Percentiles rank a stretch among this genome's conserved stretches.
Conservation (phyloP, 2,888 invertebrate genomes). For the Orgyia antiqua region DNA sequence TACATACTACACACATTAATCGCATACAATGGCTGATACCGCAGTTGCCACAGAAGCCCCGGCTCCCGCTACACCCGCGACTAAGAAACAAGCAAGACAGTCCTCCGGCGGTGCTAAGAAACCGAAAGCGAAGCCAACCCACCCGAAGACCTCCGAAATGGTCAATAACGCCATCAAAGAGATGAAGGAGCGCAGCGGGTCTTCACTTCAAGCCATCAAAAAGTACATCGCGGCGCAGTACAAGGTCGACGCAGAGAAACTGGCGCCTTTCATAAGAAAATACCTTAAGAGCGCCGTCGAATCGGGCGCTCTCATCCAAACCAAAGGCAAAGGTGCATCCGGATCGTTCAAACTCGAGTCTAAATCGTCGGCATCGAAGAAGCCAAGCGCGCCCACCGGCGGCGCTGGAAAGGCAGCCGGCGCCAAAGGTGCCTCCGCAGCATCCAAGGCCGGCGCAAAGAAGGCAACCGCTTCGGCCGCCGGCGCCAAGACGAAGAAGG, state of each 20-base stretch:
- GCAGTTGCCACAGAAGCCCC: slow-evolving; percentile 37
- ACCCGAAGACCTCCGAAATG: slow-evolving; percentile 58
- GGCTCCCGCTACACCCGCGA: slow-evolving; percentile 38
- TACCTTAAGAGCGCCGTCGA: neutral
- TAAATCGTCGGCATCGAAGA: no score
- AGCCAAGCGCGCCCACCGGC: neutral
- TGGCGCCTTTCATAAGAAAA: slow-evolving; percentile 78
- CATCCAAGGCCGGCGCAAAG: slow-evolving; percentile 22
- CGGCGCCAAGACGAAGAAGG: slow-evolving; percentile 17
- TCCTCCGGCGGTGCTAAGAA: slow-evolving; percentile 14
- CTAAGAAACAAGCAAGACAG: slow-evolving; percentile 30
- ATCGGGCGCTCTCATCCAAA: slow-evolving; percentile 2
- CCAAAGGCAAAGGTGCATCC: neutral
- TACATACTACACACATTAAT: no score
- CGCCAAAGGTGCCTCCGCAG: slow-evolving; percentile 8
- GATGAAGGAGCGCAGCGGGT: slow-evolving; percentile 78
- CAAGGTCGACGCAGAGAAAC: slow-evolving; percentile 77
- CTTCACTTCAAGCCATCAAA: slow-evolving; percentile 77
- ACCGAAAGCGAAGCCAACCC: slow-evolving; percentile 41
- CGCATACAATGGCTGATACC: slow-evolving; percentile 37
- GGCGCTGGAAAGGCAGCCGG: slow-evolving; percentile 9
- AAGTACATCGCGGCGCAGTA: slow-evolving; percentile 80
- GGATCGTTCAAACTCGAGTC: slow-evolving; percentile 73
- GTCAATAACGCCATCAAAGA: slow-evolving; percentile 74
- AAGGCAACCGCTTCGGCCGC: slow-evolving; percentile 22